phyloP scores from a whole-genome alignment of 2,888 invertebrate genomes.

The Megastigmus dorsalis region DNA sequence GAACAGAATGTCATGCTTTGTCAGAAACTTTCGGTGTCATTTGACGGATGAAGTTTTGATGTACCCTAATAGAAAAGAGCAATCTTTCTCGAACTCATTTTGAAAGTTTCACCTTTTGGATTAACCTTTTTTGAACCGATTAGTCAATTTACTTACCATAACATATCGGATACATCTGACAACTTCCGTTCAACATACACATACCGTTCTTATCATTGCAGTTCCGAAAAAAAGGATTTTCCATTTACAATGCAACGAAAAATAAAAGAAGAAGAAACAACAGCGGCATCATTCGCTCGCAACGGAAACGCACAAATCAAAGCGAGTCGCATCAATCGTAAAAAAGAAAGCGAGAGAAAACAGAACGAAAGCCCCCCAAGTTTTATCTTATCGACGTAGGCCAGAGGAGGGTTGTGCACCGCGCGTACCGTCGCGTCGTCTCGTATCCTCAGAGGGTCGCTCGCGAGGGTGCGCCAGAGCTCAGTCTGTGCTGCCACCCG shows the following conservation, averaged over 20 bases:
- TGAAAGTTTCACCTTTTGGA: too few species aligned
- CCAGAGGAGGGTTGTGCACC: not conserved
- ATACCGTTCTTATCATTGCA: too few species aligned
- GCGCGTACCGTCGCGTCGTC: too few species aligned
- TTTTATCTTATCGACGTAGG: slow-evolving; percentile 41
- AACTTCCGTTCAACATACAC: too few species aligned
- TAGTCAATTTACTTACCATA: too few species aligned
- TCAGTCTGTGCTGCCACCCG: slow-evolving; percentile 68
- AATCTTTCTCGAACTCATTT: too few species aligned
- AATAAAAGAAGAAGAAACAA: not conserved
- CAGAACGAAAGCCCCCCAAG: not conserved
- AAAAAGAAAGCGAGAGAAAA: slow-evolving; percentile 8
- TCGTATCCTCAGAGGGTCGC: not conserved
- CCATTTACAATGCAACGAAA: not conserved
- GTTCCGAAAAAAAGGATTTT: not conserved
- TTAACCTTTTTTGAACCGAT: too few species aligned
- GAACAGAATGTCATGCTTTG: too few species aligned
- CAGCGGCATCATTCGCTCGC: not conserved
- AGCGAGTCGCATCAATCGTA: slow-evolving; percentile 6
- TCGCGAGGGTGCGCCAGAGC: not conserved
- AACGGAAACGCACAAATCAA: slow-evolving; percentile 20
- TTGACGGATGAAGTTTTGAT: too few species aligned
- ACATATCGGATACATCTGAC: too few species aligned
- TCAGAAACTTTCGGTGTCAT: too few species aligned
- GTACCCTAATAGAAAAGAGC: too few species aligned